Evolutionary conservation across 2,888 invertebrate species (phyloP).

Genomic region (Drosophila pegasa): DNA sequence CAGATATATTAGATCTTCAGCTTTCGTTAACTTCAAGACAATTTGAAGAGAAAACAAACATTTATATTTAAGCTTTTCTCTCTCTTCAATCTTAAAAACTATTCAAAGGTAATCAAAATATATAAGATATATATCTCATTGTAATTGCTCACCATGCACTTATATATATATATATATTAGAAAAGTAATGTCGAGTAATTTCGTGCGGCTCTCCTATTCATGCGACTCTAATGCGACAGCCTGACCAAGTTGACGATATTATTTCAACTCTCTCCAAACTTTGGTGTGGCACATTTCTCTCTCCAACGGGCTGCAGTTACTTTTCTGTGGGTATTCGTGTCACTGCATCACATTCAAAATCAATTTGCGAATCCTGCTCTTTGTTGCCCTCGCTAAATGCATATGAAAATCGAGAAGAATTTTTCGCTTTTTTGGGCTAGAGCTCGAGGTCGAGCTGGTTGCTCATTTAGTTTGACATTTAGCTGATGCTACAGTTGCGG

Average conservation of each 20-base stretch:
- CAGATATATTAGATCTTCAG: no score
- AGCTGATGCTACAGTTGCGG: constrained; percentile 41
- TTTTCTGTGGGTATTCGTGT: constrained; percentile 1
- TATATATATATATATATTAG: no score
- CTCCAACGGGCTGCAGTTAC: neutral
- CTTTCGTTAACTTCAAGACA: no score
- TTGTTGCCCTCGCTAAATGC: neutral
- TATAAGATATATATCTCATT: no score
- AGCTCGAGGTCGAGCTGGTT: constrained; percentile 24
- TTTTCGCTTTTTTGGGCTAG: neutral
- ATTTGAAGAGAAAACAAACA: no score
- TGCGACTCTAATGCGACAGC: neutral
- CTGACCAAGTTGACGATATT: neutral
- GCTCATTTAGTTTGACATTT: constrained; percentile 47
- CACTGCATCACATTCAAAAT: constrained; percentile 25
- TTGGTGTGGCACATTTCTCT: neutral
- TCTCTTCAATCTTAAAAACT: no score
- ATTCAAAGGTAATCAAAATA: no score
- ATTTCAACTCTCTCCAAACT: neutral
- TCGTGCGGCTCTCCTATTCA: neutral
- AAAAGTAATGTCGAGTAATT: no score
- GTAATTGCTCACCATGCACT: no score
- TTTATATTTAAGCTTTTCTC: no score
- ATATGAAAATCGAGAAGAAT: constrained; percentile 1
- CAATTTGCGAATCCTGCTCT: constrained; percentile 9